Base-by-base conservation (phyloP, 2,113 vertebrate species). In the Myotis yumanensis region DNA sequence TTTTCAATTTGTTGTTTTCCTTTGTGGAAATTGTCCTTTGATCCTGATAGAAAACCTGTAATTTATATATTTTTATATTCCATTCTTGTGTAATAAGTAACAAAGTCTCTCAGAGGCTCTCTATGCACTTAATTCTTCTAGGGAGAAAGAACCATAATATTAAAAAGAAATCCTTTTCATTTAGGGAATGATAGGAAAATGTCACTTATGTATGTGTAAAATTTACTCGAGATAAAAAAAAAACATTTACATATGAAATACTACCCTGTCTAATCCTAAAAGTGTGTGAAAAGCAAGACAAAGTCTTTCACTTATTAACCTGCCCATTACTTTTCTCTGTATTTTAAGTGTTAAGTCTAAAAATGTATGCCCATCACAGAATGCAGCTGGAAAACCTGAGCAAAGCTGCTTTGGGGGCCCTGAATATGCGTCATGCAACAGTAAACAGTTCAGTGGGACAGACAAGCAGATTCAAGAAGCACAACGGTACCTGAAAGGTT, bases 1-100 rank as follows among this genome's bases (percentile, higher is more conserved):
- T 91, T 28, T 17, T 91, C 48, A 76, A 57, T 57, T 71, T 84
- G 7, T 75, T 86, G 17, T 86, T 85, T 95, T 89, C 30, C 76
- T 22, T 28, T 82, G 43, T 15, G 59, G 40, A 90, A 94, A 90
- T 54, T 66, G 2, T 85, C 46, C n/a, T 54, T 92, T 84, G 37
- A 35, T 88, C 17, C 3, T 88, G 23, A 79, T 32, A 54, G 66
- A 76, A 88, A 81, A 86, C 2, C 12, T 51, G 3, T 54, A 8
- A 23, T 46, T 25, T 66, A 15, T 71, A 6, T 52, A 2, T 68
- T n/a, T 93, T 90, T 77, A 7, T 72, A 54, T 84, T 66, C 7
- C 2, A 73, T 51, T 88, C 32, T 15, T 40, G 4, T 71, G 4
- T 80, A 89, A 76, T 69, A 57, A 89, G 37, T 52, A 92, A 93